Percentiles rank a stretch among this genome's conserved stretches.
phyloP scores from a whole-genome alignment of 1,140 invertebrate genomes.

The Ganaspis sp. region DNA sequence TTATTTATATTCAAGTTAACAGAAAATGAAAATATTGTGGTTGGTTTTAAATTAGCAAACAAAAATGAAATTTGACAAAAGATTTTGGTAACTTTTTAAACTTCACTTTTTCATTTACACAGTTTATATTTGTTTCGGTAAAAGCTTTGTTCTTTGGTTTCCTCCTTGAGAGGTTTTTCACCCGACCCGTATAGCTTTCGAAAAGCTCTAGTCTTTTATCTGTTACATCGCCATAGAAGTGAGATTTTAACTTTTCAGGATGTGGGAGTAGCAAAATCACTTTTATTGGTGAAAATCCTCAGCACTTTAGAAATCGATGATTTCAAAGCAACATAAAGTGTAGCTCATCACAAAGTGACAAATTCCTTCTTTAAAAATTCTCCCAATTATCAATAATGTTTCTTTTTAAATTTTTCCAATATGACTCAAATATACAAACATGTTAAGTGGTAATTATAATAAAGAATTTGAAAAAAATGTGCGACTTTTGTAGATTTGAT shows the following conservation, averaged over 20 bases:
- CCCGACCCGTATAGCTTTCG: background rate
- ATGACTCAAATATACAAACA: too few species aligned
- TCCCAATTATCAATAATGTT: too few species aligned
- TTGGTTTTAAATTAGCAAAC: background rate
- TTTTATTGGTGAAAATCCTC: background rate
- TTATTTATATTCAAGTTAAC: too few species aligned
- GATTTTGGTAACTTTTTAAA: background rate
- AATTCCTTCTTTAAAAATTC: background rate
- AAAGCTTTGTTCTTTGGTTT: conserved; percentile 4
- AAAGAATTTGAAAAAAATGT: too few species aligned
- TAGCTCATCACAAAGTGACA: background rate
- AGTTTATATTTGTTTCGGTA: conserved; percentile 8
- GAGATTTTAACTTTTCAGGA: conserved; percentile 22
- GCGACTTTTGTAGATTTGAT: too few species aligned
- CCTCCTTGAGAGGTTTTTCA: conserved; percentile 2
- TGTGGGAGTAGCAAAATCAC: background rate
- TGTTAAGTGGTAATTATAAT: too few species aligned
- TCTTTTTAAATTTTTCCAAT: too few species aligned
- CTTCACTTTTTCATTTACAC: background rate
- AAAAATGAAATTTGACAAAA: background rate
- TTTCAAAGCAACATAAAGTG: background rate
- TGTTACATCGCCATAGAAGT: background rate
- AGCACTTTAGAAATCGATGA: conserved; percentile 23
- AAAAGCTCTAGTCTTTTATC: background rate
- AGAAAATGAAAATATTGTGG: too few species aligned